Conservation (phyloP, 2,888 invertebrate species). For the Griposia aprilina region DNA sequence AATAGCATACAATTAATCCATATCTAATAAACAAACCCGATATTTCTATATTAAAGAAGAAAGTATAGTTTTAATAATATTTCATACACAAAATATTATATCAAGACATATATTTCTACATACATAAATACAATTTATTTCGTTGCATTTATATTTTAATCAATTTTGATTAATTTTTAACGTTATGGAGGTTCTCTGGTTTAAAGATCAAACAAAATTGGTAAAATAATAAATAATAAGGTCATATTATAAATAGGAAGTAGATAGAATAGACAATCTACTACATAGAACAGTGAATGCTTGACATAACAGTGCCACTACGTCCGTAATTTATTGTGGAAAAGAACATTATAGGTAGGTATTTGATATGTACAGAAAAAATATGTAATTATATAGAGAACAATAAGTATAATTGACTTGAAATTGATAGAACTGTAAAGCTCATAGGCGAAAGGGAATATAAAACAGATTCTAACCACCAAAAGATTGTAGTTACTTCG, state of each 20-base stretch:
- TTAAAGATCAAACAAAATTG: slow-evolving; percentile 44
- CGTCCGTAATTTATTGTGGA: slow-evolving; percentile 32
- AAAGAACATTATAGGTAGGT: slow-evolving; percentile 6
- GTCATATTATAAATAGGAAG: slow-evolving; percentile 19
- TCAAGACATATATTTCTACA: slow-evolving; percentile 62
- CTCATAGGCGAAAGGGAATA: slow-evolving; percentile 2
- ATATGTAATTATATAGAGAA: neutral
- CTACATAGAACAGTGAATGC: slow-evolving; percentile 71
- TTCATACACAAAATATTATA: slow-evolving; percentile 62
- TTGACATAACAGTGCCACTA: slow-evolving; percentile 70
- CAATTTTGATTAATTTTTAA: slow-evolving; percentile 29
- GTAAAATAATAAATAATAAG: slow-evolving; percentile 24
- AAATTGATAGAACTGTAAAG: slow-evolving; percentile 10
- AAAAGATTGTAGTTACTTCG: neutral
- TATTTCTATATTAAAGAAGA: slow-evolving; percentile 72
- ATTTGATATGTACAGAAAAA: slow-evolving; percentile 47
- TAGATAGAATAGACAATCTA: slow-evolving; percentile 53
- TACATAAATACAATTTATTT: slow-evolving; percentile 44
- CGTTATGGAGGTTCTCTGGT: slow-evolving; percentile 15
- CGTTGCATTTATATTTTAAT: slow-evolving; percentile 26
- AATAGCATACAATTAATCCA: slow-evolving; percentile 74
- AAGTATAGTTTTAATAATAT: slow-evolving; percentile 63
- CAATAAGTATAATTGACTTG: neutral
- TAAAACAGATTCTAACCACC: neutral
- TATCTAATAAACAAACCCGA: slow-evolving; percentile 76